Evolutionary conservation across 2,797 vertebrate species (phyloP), one percentile per base, ranked within the genome.

Genomic region (Decapterus maruadsi): DNA sequence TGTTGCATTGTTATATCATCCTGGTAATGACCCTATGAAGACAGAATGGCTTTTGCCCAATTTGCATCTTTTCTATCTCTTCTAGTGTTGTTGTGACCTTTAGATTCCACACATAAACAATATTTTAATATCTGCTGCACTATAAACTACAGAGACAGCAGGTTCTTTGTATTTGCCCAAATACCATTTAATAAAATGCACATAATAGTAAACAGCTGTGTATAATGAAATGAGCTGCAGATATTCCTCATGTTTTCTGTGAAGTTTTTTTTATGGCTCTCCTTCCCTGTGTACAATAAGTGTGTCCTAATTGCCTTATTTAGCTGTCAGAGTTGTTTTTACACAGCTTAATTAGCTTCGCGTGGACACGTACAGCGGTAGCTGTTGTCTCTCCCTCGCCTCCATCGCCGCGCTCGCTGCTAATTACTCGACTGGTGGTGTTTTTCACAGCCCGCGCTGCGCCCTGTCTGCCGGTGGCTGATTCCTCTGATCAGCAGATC

Each of bases 261-360:
- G 54, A 67, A 77, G 61, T 48, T 16, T 17, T 40, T 57, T 54
- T 54, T 40, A 42, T 26, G 1, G 26, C 26, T 58, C 42, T 43
- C 16, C 1, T 16, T 34, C 59, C 72, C 56, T 67, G 48, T 40
- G 58, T 78, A 38, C 59, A 51, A 4, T 61, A 66, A 68, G 22
- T 54, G 55, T 67, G 77, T 75, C 79, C 84, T 81, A 87, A 81
- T 90, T 91, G 74, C 87, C 81, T 86, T 64, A 84, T 89, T 84
- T 80, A 89, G 81, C 72, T 60, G 75, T 76, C 78, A 80, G 11
- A 81, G 57, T 79, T 82, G 75, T 89, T 87, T 85, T 79, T 61
- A 43, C 17, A 70, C 53, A 10, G 78, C 72, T 83, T 90, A 88
- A 88, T 90, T 84, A 80, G 85, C 42, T 55, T 87, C 65, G 40